Evolutionary conservation across 1,140 invertebrate species (phyloP).

Genomic region (Temnothorax longispinosus): DNA sequence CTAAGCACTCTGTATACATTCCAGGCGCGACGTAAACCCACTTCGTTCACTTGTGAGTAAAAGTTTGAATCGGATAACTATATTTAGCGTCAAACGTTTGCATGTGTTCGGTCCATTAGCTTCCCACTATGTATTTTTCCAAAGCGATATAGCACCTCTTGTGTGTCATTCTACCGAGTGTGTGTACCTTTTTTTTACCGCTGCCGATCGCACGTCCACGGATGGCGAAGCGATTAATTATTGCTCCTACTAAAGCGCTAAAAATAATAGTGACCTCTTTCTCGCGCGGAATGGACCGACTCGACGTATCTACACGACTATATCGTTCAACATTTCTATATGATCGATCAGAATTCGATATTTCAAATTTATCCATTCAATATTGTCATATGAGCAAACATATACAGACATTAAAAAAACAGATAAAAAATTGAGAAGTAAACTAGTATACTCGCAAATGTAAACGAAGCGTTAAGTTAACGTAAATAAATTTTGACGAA

Average conservation of each 20-base stretch:
- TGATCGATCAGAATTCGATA: constrained; percentile 55
- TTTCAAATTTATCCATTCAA: background rate
- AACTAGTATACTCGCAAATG: background rate
- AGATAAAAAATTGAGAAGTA: background rate
- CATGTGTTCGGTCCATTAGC: constrained; percentile 10
- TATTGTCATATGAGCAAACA: background rate
- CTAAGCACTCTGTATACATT: background rate
- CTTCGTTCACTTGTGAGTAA: background rate
- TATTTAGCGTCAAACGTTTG: background rate
- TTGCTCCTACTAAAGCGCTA: constrained; percentile 57
- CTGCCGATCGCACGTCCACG: constrained; percentile 13
- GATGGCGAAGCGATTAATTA: constrained; percentile 65
- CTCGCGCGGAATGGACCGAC: background rate
- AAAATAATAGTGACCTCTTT: constrained; percentile 72
- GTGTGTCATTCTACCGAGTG: background rate
- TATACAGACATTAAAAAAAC: background rate
- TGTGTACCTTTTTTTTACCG: constrained; percentile 22
- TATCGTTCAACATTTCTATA: background rate
- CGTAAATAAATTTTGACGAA: background rate
- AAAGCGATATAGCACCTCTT: constrained; percentile 3
- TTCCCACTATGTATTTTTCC: background rate
- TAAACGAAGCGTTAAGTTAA: background rate
- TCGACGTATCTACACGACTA: constrained; percentile 24
- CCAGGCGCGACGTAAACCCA: background rate
- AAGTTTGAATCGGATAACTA: constrained; percentile 29